Evolutionary conservation across 2,888 invertebrate genomes (phyloP), one percentile per base, ranked within the genome.

Genomic region (Dysmachus trigonus): DNA sequence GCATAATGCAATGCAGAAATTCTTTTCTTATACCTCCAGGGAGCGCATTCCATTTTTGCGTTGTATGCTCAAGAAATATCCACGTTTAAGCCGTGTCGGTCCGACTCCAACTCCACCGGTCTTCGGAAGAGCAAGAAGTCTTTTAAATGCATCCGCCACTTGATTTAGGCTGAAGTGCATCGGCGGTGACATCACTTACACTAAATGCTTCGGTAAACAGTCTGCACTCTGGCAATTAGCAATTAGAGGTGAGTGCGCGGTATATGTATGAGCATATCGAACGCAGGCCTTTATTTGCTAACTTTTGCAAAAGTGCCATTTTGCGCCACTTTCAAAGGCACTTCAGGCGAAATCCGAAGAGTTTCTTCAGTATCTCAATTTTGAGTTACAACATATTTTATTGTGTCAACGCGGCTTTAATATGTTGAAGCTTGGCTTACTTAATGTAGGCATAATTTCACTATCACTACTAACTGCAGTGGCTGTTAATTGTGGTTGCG

Each of bases 191-290:
- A 82, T 84, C 72, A 72, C 72, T 84, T 72, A 73, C 62, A 85
- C 86, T 88, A 88, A 88, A 87, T 87, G 83, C 86, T 89, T 89
- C 88, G 47, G 89, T 88, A 89, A 90, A 90, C 90, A 90, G 88
- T 87, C 88, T 89, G 89, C 90, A 89, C 90, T 90, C 89, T 90
- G 89, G 90, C 90, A 90, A 91, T 90, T 90, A 90, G 91, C 88
- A 87, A 86, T 85, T 88, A 84, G 72, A 72, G 83, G 83, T 84
- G 83, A 84, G 72, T 72, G 72, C 83, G 71, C 72, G 41, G 30
- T 18, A 30, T 41, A 79, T 31, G 8, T n/a, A n/a, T 79, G 47
- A 27, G 38, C 38, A 76, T 76, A 35, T 76, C 76, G 76, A 76
- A 76, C 38, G 38, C 38, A 76, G 33, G 79, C 47, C 79, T 47